phyloP scores from a whole-genome alignment of 2,113 vertebrate species.

The Neotoma lepida region DNA sequence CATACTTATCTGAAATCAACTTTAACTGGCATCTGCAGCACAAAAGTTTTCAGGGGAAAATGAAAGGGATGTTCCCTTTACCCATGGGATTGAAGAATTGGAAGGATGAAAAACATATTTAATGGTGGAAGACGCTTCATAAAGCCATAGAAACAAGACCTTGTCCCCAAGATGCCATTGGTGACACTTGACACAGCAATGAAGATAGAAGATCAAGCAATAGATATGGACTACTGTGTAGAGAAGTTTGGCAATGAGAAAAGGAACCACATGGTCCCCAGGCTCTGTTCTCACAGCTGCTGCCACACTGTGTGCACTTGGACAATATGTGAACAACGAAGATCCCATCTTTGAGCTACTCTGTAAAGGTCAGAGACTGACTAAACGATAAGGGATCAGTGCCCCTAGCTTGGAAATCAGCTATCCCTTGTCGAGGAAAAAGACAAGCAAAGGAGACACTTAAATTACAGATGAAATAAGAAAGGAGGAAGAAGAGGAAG shows the following conservation, averaged over 20 bases:
- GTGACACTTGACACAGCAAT: background rate
- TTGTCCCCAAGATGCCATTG: background rate
- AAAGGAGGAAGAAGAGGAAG: background rate
- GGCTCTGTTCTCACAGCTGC: background rate
- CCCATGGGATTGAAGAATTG: background rate
- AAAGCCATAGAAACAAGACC: background rate
- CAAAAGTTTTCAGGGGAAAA: conserved; percentile 36
- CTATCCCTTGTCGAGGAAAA: background rate
- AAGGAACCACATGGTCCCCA: background rate
- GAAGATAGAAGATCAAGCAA: background rate
- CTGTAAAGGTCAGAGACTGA: background rate
- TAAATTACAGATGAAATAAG: background rate
- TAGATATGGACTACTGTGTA: background rate
- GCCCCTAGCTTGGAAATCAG: background rate
- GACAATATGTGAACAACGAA: background rate
- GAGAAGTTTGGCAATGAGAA: background rate
- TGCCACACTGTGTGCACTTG: background rate
- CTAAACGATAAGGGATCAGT: background rate
- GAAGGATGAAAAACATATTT: background rate
- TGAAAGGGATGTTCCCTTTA: conserved; percentile 10
- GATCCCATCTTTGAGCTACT: background rate
- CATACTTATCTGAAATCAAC: conserved; percentile 45
- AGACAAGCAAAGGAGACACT: background rate
- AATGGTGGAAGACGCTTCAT: conserved; percentile 7
- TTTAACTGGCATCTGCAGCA: conserved; percentile 25